These are phyloP conservation scores for Pithys albifrons DNA, from an alignment of 2,113 vertebrate genomes.

Conservation along the genomic window DNA sequence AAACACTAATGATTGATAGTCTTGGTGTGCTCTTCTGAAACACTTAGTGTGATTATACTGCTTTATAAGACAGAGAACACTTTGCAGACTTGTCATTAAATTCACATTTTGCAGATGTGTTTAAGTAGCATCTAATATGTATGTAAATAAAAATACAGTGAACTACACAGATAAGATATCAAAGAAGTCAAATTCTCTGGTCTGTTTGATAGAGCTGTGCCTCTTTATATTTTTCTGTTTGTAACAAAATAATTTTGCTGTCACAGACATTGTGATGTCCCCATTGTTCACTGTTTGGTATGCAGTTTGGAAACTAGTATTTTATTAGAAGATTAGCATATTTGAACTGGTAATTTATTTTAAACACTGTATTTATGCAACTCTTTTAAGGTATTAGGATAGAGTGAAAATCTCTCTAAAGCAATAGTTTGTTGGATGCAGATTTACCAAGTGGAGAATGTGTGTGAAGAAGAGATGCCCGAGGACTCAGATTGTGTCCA, in stretches of 20 bases:
- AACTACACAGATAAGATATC: not conserved
- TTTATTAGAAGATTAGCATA: not conserved
- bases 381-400: slow-evolving; percentile 46
- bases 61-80: not conserved
- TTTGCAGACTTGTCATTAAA: not conserved
- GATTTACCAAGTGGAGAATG: slow-evolving; percentile 83
- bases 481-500: slow-evolving; percentile 73
- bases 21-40: not conserved
- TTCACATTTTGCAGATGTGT: not conserved
- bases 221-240: not conserved
- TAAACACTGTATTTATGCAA: slow-evolving; percentile 38
- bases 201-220: not conserved
- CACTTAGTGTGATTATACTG: not conserved
- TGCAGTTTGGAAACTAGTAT: not conserved
- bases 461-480: slow-evolving; percentile 79
- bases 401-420: slow-evolving; percentile 64
- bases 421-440: slow-evolving; percentile 68
- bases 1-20: not conserved
- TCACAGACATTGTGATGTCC: not conserved
- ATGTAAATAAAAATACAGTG: not conserved
- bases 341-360: slow-evolving; percentile 11
- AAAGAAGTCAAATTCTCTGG: not conserved
- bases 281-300: not conserved
- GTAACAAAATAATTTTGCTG: not conserved
- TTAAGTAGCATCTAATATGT: not conserved